A percentile compares a stretch with the other conserved stretches of the same genome.
These are phyloP conservation scores for Sternarchorhynchus goeldii DNA, from an alignment of 2,797 vertebrate genomes.

Conservation along the genomic window DNA sequence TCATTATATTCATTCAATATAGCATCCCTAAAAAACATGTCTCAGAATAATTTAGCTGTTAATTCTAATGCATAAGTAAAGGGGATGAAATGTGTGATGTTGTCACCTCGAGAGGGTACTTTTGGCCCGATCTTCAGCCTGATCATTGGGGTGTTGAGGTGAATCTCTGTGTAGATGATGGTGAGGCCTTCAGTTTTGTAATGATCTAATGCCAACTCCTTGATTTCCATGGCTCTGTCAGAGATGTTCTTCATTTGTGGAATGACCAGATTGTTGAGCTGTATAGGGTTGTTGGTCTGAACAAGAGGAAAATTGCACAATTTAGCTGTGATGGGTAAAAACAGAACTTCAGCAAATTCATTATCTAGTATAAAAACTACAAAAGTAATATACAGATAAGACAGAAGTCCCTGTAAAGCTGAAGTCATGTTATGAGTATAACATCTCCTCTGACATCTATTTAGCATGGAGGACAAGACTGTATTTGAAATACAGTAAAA, in stretches of 20 bases:
- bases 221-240: constrained; percentile 63
- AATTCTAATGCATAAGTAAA: background rate
- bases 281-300: constrained; percentile 73
- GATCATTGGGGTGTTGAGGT: constrained; percentile 27
- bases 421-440: too few relatives aligned
- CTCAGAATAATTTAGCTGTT: too few relatives aligned
- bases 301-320: constrained; percentile 13
- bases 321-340: background rate
- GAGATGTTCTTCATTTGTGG: fast-evolving
- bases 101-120: constrained; percentile 51
- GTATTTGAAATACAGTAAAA: too few relatives aligned
- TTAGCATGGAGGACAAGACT: too few relatives aligned
- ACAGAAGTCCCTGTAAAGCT: too few relatives aligned
- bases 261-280: fast-evolving
- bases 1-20: too few relatives aligned
- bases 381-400: too few relatives aligned
- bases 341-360: background rate
- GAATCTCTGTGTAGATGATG: constrained; percentile 76
- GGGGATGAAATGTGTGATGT: background rate
- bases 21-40: too few relatives aligned
- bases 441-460: too few relatives aligned
- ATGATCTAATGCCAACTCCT: constrained; percentile 49
- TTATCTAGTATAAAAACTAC: too few relatives aligned
- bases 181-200: constrained; percentile 63
- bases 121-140: constrained; percentile 57